Evolutionary conservation across 2,113 vertebrate genomes (phyloP).

Genomic region (Zosterops pallidus): DNA sequence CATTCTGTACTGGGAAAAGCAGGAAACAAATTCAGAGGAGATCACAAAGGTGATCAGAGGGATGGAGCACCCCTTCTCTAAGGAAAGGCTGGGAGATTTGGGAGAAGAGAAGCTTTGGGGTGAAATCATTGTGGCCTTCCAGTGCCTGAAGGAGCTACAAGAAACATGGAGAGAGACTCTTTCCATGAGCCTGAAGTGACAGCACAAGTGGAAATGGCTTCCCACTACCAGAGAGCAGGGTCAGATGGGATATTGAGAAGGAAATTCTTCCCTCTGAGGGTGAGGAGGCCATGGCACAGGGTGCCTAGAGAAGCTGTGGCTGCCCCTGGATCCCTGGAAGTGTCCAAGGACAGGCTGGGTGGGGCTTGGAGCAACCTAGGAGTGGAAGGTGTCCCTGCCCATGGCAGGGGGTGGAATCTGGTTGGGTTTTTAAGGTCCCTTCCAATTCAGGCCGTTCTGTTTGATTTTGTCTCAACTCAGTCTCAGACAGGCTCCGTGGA

Average conservation of each 20-base stretch:
- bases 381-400: background rate
- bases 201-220: background rate
- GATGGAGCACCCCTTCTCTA: background rate
- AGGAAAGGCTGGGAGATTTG: background rate
- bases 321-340: background rate
- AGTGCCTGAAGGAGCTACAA: background rate
- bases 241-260: background rate
- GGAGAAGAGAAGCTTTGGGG: accelerated
- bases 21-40: background rate
- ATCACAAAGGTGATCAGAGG: background rate
- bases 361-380: accelerated
- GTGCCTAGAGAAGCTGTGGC: background rate
- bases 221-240: background rate
- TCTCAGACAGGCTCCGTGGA: background rate
- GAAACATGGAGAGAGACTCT: background rate
- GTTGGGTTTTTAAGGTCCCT: background rate
- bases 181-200: background rate
- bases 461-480: background rate
- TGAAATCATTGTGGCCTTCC: background rate
- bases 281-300: accelerated
- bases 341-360: accelerated
- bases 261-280: background rate
- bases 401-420: background rate
- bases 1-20: background rate
- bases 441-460: background rate